A percentile compares a stretch with the other conserved stretches of the same genome.
Conservation (phyloP, 2,797 vertebrate genomes). For the Galagoides demidoff region DNA sequence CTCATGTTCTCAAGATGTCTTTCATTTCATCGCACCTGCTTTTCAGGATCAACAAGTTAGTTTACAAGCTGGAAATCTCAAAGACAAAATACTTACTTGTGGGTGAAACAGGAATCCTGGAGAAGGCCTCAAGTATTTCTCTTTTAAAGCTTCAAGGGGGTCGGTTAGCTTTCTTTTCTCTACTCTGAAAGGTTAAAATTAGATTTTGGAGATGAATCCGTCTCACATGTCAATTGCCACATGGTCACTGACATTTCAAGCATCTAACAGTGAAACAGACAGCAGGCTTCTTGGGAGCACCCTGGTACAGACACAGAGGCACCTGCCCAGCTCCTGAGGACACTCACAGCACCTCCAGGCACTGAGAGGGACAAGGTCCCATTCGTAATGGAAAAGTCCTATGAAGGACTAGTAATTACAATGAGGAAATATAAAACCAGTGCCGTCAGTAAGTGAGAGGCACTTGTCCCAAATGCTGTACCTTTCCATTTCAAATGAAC, state of each 20-base stretch:
- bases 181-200: conserved; percentile 98
- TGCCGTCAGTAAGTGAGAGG: not conserved
- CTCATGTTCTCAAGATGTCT: conserved; percentile 87
- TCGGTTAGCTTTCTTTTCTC: conserved; percentile 99
- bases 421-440: conserved; percentile 33
- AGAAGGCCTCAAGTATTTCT: conserved; percentile 98
- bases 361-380: conserved; percentile 8
- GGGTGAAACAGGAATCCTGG: conserved; percentile 99
- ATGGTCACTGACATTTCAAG: conserved; percentile 75
- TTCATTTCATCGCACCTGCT: conserved; percentile 89
- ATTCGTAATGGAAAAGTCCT: conserved; percentile 66
- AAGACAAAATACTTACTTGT: conserved; percentile 93
- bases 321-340: conserved; percentile 6
- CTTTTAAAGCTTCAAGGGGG: conserved; percentile 99
- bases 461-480: not conserved
- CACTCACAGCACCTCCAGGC: not conserved
- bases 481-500: conserved; percentile 20
- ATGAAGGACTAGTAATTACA: conserved; percentile 26
- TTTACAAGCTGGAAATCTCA: conserved; percentile 85
- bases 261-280: conserved; percentile 67
- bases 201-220: conserved; percentile 85
- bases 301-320: conserved; percentile 58
- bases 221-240: conserved; percentile 71
- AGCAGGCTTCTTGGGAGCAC: conserved; percentile 60
- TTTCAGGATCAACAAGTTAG: conserved; percentile 87